Evolutionary conservation across 92 coral and sea anemone genomes (phyloP), one percentile per base, ranked within the genome.

Genomic region (Umimayanthus kanabou): DNA sequence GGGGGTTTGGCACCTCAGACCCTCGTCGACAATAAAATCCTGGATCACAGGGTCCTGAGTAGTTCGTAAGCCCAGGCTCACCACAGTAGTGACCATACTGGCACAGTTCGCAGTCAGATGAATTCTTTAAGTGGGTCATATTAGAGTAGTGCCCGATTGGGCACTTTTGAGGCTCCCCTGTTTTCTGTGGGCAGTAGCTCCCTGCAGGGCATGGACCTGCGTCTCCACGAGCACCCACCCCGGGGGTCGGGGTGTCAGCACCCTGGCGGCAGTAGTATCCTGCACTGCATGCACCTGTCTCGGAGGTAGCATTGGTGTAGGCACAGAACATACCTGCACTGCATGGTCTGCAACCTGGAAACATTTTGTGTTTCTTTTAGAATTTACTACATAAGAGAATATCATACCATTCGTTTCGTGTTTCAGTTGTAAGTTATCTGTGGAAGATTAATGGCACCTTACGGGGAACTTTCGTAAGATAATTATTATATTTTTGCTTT

Each of bases 151-250:
- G 94, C 30, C 99, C 99, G 6, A 76, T 91, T 6, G 98, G 99
- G 85, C 99, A 97, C 9, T 94, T 91, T 72, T 85, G 28, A 74
- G 99, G 98, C 73, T 94, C 95, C 71, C 97, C 98, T 33, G 99
- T 97, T 85, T 83, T 85, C 66, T 55, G 88, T 39, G 96, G 99
- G 77, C 99, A 97, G 88, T 89, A 97, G 64, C 84, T 92, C 26
- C 99, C 99, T 33, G 85, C 90, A 14, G 98, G 96, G 70, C 99
- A 97, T 25, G 99, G 99, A 3, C 99, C 99, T 55, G 99, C 98
- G 89, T 92, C 95, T 81, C 93, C 95, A 13, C 84, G 82, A 39
- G 96, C 93, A 25, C 88, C 92, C 0, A 53, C n/a, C 42, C 89
- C 95, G 2, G 99, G 99, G 53, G 96, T 95, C 2, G 99, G 94